Evolutionary conservation across 2,888 invertebrate genomes (phyloP).

Genomic region (Lepidocyrtoides sp.): DNA sequence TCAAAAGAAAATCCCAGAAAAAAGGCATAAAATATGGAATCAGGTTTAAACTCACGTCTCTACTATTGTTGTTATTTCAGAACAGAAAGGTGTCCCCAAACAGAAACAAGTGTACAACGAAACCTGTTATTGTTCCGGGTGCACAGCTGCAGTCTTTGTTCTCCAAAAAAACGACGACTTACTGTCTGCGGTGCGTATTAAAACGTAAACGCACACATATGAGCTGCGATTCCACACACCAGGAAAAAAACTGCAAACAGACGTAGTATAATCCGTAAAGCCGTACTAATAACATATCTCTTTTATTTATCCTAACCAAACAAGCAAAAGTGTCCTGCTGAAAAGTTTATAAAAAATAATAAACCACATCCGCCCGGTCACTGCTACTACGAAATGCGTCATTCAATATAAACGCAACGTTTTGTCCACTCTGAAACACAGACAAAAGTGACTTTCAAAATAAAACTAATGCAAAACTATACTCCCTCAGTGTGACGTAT

Average conservation of each 20-base stretch:
- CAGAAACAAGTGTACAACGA: neutral
- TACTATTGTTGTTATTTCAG: too few species aligned
- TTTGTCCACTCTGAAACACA: neutral
- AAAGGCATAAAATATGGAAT: neutral
- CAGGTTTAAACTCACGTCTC: too few species aligned
- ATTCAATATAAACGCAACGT: neutral
- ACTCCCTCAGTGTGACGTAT: neutral
- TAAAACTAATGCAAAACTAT: too few species aligned
- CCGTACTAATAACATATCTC: neutral
- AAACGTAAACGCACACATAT: too few species aligned
- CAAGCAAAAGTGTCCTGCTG: neutral
- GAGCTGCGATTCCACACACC: too few species aligned
- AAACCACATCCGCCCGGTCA: neutral
- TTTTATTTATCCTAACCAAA: conserved; percentile 6
- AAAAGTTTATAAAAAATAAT: neutral
- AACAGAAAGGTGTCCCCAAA: neutral
- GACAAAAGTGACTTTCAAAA: neutral
- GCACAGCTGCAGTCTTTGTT: conserved; percentile 18
- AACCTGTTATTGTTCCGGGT: neutral
- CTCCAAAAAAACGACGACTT: neutral
- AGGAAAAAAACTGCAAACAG: too few species aligned
- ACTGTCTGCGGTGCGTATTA: too few species aligned
- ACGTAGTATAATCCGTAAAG: neutral
- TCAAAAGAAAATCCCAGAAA: conserved; percentile 35
- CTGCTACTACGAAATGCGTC: neutral